These are phyloP conservation scores for Taenioides sp. DNA, from an alignment of 2,797 vertebrate genomes.

Conservation along the genomic window DNA sequence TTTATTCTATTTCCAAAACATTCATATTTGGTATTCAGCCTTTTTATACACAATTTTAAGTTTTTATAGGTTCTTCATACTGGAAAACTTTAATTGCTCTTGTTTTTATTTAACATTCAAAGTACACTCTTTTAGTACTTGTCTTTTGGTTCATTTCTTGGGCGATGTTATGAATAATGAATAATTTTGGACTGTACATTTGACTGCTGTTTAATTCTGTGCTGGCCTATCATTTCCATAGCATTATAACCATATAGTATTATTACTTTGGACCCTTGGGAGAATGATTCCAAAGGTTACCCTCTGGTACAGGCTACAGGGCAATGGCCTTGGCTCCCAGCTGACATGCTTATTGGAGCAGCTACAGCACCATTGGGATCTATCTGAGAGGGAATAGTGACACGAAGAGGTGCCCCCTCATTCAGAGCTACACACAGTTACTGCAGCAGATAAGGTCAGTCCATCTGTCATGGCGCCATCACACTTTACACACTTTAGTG, in stretches of 20 bases:
- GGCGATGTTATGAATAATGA: not conserved
- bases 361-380: slow-evolving; percentile 66
- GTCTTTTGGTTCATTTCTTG: slow-evolving; percentile 5
- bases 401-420: slow-evolving; percentile 40
- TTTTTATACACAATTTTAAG: not conserved
- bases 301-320: slow-evolving; percentile 67
- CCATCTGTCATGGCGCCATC: slow-evolving; percentile 63
- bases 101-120: not conserved
- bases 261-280: slow-evolving; percentile 58
- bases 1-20: not conserved
- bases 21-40: not conserved
- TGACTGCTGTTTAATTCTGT: slow-evolving; percentile 71
- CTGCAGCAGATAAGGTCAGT: slow-evolving; percentile 63
- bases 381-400: slow-evolving; percentile 44
- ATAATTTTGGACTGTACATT: slow-evolving; percentile 35
- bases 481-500: slow-evolving; percentile 65
- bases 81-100: not conserved
- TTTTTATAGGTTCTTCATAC: not conserved
- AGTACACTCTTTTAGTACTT: not conserved
- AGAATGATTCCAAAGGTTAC: slow-evolving; percentile 65
- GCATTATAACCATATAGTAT: slow-evolving; percentile 64
- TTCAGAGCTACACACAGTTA: slow-evolving; percentile 51
- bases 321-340: slow-evolving; percentile 65
- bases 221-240: slow-evolving; percentile 64
- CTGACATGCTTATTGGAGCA: slow-evolving; percentile 68